phyloP scores from a whole-genome alignment of 2,888 invertebrate genomes.

The Euplagia quadripunctaria region DNA sequence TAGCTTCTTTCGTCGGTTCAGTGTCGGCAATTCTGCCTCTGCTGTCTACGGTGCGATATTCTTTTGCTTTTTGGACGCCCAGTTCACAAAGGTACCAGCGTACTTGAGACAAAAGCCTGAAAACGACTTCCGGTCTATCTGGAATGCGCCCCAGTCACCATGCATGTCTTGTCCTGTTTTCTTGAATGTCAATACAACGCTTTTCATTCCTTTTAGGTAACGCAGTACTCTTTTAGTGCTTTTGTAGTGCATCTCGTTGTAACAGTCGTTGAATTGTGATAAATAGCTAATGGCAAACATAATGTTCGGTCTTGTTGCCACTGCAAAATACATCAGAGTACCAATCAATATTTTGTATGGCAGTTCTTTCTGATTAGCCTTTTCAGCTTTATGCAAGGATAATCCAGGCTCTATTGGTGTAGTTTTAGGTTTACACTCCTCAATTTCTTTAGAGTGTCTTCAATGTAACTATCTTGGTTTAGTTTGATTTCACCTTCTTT shows the following conservation, averaged over 20 bases:
- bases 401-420: no score
- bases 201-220: conserved; percentile 10
- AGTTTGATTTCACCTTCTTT: neutral
- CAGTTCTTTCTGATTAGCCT: neutral
- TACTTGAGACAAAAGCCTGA: conserved; percentile 10
- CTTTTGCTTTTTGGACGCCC: neutral
- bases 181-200: neutral
- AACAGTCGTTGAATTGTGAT: neutral
- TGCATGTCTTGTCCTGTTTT: neutral
- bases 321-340: conserved; percentile 4
- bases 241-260: neutral
- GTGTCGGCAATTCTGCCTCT: neutral
- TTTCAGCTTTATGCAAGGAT: no score
- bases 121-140: neutral
- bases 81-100: neutral
- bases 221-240: neutral
- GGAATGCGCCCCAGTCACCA: neutral
- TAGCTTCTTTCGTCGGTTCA: neutral
- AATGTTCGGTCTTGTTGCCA: conserved; percentile 4
- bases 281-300: neutral
- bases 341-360: conserved; percentile 6
- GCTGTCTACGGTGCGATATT: neutral
- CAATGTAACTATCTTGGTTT: no score
- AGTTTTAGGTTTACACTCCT: neutral
- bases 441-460: neutral